Conservation (phyloP, 2,113 vertebrate species). For the Centrocercus urophasianus region DNA sequence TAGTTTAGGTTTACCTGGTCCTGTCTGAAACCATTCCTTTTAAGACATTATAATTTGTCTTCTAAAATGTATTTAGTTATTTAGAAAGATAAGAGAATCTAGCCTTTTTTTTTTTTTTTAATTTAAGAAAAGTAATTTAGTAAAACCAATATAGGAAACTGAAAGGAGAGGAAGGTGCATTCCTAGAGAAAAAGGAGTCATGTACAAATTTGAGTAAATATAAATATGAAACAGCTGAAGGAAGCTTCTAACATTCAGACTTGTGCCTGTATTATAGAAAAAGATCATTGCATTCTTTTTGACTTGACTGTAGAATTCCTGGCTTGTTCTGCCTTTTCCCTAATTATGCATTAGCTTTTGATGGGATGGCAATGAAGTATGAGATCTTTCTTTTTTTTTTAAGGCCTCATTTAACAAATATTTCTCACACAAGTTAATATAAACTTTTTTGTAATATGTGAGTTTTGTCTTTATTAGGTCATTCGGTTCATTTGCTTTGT, state of each 20-base stretch:
- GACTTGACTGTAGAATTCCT: neutral
- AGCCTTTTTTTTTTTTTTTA: neutral
- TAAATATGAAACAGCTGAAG: neutral
- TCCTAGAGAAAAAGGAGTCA: neutral
- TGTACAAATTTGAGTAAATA: neutral
- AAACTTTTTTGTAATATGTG: slow-evolving; percentile 3
- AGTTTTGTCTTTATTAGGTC: neutral
- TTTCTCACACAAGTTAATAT: neutral
- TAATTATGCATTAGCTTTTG: neutral
- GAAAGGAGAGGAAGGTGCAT: neutral
- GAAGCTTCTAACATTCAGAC: neutral
- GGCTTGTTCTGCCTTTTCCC: neutral
- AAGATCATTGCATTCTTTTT: neutral
- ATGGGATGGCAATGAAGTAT: neutral
- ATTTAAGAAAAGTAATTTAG: neutral
- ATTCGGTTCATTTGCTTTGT: neutral
- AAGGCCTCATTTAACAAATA: slow-evolving; percentile 11
- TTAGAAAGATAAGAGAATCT: neutral
- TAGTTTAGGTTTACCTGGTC: neutral
- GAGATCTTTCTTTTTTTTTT: neutral
- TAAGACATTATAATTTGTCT: neutral
- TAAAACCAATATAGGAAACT: neutral
- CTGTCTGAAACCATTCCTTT: neutral
- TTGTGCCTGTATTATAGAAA: neutral
- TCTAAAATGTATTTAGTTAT: neutral